phyloP scores from a whole-genome alignment of 2,888 invertebrate species.

The Harpalus rufipes region DNA sequence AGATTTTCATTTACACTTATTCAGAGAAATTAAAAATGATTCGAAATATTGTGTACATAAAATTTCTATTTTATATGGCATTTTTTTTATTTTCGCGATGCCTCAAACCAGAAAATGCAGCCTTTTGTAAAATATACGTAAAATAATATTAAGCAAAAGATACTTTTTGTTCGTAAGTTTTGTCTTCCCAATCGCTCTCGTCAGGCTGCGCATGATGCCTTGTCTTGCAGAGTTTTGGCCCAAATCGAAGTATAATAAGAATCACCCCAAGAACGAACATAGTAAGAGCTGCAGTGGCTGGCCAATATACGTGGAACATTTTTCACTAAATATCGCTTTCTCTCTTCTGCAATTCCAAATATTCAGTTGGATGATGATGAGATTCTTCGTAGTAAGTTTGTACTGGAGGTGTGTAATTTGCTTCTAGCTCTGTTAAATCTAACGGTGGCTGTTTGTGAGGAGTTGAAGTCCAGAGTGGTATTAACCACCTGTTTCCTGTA shows the following conservation, averaged over 20 bases:
- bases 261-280: slow-evolving; percentile 86
- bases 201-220: slow-evolving; percentile 84
- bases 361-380: slow-evolving; percentile 74
- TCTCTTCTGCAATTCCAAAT: slow-evolving; percentile 85
- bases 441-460: slow-evolving; percentile 90
- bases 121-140: slow-evolving; percentile 66
- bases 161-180: slow-evolving; percentile 83
- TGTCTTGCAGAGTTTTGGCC: slow-evolving; percentile 84
- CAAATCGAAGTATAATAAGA: slow-evolving; percentile 86
- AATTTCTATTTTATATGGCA: slow-evolving; percentile 17
- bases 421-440: slow-evolving; percentile 87
- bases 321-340: slow-evolving; percentile 87
- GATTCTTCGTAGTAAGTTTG: slow-evolving; percentile 71
- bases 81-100: neutral
- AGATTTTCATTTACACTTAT: no score
- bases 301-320: slow-evolving; percentile 86
- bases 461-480: slow-evolving; percentile 90
- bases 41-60: slow-evolving; percentile 12
- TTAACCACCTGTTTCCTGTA: slow-evolving; percentile 90
- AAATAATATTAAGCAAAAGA: slow-evolving; percentile 78
- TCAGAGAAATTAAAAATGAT: neutral
- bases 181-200: slow-evolving; percentile 84
- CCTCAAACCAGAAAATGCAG: neutral
- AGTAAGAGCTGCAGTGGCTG: slow-evolving; percentile 86
- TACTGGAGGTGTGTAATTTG: slow-evolving; percentile 77